Base-by-base conservation (phyloP, 2,888 invertebrate species). In the Taphrorychus bicolor region DNA sequence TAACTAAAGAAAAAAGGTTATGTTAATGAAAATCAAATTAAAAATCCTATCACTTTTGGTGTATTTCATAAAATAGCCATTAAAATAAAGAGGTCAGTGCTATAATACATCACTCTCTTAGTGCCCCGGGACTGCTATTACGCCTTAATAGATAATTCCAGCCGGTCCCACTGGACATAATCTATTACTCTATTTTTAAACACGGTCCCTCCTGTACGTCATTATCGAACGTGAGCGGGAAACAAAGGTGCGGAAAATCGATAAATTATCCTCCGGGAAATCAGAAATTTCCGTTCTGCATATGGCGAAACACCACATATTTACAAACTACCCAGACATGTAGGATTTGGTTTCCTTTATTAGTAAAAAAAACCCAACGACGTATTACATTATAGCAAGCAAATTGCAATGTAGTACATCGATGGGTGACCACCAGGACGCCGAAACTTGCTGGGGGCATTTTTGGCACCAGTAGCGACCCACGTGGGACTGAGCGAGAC, bases 371-470 rank as follows among this genome's bases (percentile, higher is more conserved):
- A n/a, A 3, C 1, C 32, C 32, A 32, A 9, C 32, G 32, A 32
- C 32, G 3, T 32, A 32, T 9, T 3, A 32, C 32, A 32, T 9
- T 2, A 32, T 11, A 3, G 3, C 32, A 9, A 11, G 32, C 32
- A 32, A 32, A 32, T 32, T 32, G 11, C 7, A 5, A 24, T 2
- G 52, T 22, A 7, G 7, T 16, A 14, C 48, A 16, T 48, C 22
- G 19, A 52, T 22, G 21, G 22, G 7, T 11, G 32, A 32, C 32
- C 32, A 32, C 32, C 32, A 32, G 32, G 32, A 9, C 32, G 45
- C 3, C 16, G 17, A 5, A 71, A 72, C 77, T 79, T 80, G 80
- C 80, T 81, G 80, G 80, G 80, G 80, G 80, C 71, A 74, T 74
- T 76, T 77, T 72, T 73, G 74, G 69, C 72, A 73, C 74, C 70